Evolutionary conservation across 2,113 vertebrate species (phyloP).

Genomic region (Gnathonemus echidnorhynchus): DNA sequence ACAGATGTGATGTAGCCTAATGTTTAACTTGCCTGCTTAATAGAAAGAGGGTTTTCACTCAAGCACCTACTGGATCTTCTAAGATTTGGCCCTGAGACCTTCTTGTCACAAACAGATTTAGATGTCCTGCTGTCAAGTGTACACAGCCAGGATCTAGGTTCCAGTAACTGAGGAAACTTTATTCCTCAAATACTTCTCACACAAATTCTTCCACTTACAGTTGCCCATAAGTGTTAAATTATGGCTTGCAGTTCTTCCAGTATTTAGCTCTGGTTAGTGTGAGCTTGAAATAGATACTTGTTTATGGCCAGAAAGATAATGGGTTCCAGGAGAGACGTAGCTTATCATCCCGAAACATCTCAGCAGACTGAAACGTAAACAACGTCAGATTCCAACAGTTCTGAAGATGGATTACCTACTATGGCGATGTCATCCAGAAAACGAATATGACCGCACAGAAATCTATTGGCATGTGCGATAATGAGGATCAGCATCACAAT

Average conservation of each 20-base stretch:
- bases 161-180: neutral
- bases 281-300: neutral
- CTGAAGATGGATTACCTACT: neutral
- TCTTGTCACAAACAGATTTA: neutral
- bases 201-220: neutral
- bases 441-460: neutral
- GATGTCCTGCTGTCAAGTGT: neutral
- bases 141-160: neutral
- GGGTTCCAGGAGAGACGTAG: neutral
- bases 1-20: neutral
- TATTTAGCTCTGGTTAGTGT: neutral
- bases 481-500: neutral
- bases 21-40: neutral
- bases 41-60: neutral
- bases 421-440: neutral
- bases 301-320: neutral
- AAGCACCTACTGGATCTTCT: neutral
- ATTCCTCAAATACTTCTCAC: neutral
- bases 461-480: neutral
- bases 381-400: neutral
- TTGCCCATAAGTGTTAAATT: slow-evolving; percentile 1
- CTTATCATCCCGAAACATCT: neutral
- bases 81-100: neutral
- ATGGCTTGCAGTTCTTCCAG: neutral
- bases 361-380: neutral